Conservation (phyloP, 2,888 invertebrate genomes). For the Catonia carolina region DNA sequence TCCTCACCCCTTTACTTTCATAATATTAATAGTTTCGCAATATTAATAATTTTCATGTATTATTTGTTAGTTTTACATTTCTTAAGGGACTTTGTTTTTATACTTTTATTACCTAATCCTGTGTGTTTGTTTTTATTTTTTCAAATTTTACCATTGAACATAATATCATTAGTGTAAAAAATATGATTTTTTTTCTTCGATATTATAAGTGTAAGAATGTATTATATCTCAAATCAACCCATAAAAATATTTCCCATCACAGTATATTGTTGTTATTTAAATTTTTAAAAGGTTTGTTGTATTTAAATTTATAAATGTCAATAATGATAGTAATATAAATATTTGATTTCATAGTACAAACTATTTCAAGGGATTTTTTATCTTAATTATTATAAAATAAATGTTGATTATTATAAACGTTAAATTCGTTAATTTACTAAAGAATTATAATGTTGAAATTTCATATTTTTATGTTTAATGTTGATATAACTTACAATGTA, state of each 20-base stretch:
- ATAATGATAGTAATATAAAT: not conserved
- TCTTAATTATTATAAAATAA: not conserved
- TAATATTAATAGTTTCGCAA: not conserved
- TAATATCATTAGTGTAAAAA: not conserved
- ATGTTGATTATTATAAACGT: not conserved
- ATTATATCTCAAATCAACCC: no score
- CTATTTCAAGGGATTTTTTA: constrained; percentile 10
- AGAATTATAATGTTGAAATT: constrained; percentile 6
- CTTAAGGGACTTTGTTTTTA: not conserved
- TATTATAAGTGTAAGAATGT: no score
- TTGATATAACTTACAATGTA: not conserved
- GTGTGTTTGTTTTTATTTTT: not conserved
- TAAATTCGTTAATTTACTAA: not conserved
- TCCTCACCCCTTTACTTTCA: not conserved
- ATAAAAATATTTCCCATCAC: no score
- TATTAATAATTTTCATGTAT: not conserved
- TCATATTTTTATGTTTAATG: constrained; percentile 12
- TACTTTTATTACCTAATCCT: no score
- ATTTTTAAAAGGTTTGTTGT: not conserved
- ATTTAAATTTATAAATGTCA: constrained; percentile 1
- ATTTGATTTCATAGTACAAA: constrained; percentile 10
- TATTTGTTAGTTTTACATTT: constrained; percentile 9
- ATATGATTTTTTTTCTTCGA: not conserved
- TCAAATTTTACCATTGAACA: not conserved
- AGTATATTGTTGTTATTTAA: not conserved